A percentile compares a stretch with the other conserved stretches of the same genome.
These are phyloP conservation scores for Meganola albula DNA, from an alignment of 2,888 invertebrate species.

Conservation along the genomic window DNA sequence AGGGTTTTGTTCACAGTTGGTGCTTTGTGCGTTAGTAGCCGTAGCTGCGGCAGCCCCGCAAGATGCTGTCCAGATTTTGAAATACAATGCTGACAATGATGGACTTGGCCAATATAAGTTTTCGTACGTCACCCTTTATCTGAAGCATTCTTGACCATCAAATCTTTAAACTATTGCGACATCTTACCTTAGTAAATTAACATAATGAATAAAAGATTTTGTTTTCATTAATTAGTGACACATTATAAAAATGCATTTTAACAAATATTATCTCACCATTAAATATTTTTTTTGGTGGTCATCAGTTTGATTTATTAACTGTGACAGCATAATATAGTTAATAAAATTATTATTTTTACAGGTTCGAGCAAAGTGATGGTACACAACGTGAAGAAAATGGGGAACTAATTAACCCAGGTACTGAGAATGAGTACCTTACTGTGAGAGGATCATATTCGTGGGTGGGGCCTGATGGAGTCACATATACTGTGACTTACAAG, in stretches of 20 bases:
- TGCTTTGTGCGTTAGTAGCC: constrained; percentile 57
- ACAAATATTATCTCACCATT: background rate
- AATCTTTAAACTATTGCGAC: too few relatives aligned
- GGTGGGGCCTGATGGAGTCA: constrained; percentile 66
- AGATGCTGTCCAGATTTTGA: constrained; percentile 46
- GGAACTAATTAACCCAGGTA: constrained; percentile 65
- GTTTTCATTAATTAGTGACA: too few relatives aligned
- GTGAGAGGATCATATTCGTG: constrained; percentile 72
- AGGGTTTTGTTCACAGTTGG: constrained; percentile 50
- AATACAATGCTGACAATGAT: constrained; percentile 53
- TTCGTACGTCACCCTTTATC: constrained; percentile 52
- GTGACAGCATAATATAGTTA: too few relatives aligned
- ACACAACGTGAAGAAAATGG: constrained; percentile 68
- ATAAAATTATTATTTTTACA: constrained; percentile 24
- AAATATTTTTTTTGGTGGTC: too few relatives aligned
- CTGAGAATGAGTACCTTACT: constrained; percentile 70
- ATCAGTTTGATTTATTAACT: too few relatives aligned
- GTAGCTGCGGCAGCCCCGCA: constrained; percentile 51
- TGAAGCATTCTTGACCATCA: too few relatives aligned
- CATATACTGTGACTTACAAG: constrained; percentile 67
- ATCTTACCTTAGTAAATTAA: too few relatives aligned
- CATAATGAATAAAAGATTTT: too few relatives aligned
- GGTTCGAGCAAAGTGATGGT: constrained; percentile 75
- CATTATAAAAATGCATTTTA: too few relatives aligned
- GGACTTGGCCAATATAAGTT: constrained; percentile 57